Percentiles rank a stretch among this genome's conserved stretches.
Conservation (phyloP, 2,888 invertebrate species). For the Schizotus pectinicornis region DNA sequence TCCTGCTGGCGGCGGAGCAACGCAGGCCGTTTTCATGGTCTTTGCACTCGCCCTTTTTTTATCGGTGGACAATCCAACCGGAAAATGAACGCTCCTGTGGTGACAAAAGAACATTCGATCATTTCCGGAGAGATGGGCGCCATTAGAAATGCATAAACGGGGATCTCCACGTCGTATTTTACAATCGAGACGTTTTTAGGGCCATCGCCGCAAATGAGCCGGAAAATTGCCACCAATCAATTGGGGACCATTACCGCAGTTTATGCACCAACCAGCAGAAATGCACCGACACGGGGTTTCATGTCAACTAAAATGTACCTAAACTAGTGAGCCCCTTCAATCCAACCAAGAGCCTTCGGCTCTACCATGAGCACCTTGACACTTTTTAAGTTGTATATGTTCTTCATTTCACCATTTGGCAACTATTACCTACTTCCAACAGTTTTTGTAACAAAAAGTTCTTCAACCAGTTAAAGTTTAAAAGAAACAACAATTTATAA, state of each 20-base stretch:
- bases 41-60: conserved; percentile 57
- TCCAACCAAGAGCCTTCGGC: too few relatives aligned
- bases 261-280: not conserved
- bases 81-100: conserved; percentile 62
- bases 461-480: too few relatives aligned
- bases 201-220: conserved; percentile 46
- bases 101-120: conserved; percentile 61
- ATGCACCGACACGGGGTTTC: too few relatives aligned
- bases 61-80: conserved; percentile 59
- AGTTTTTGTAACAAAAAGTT: too few relatives aligned
- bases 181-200: conserved; percentile 45
- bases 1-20: conserved; percentile 22
- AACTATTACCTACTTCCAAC: too few relatives aligned
- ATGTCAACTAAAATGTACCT: too few relatives aligned
- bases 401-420: too few relatives aligned
- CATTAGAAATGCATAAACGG: conserved; percentile 59
- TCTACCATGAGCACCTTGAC: too few relatives aligned
- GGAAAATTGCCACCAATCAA: conserved; percentile 47
- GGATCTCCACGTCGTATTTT: conserved; percentile 50
- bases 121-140: conserved; percentile 58
- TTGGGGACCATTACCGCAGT: conserved; percentile 13
- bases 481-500: too few relatives aligned
- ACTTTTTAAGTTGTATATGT: too few relatives aligned
- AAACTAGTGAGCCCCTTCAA: too few relatives aligned
- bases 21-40: conserved; percentile 56